These are phyloP conservation scores for Ammodytes dubius DNA, from an alignment of 2,113 vertebrate genomes.

Conservation along the genomic window DNA sequence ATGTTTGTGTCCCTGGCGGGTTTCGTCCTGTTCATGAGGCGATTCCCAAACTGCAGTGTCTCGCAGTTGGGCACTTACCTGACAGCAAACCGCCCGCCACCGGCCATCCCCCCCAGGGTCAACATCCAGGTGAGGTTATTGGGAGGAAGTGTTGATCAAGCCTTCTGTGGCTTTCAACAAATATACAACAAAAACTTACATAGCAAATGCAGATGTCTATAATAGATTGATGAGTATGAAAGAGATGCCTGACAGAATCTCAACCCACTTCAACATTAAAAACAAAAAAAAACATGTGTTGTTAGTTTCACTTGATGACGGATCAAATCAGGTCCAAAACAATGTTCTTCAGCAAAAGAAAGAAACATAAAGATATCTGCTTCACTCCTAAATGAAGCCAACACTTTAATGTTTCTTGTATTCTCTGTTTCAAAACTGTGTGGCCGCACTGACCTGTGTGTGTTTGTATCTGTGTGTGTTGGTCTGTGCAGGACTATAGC, in stretches of 20 bases:
- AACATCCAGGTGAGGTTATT: slow-evolving; percentile 75
- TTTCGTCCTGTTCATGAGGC: slow-evolving; percentile 79
- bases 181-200: not conserved
- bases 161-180: not conserved
- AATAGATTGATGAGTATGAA: no score
- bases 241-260: not conserved
- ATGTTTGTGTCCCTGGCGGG: slow-evolving; percentile 78
- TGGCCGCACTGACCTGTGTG: not conserved
- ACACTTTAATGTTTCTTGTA: no score
- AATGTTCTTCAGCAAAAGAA: not conserved
- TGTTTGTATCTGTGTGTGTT: slow-evolving; percentile 22
- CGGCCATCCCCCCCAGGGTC: slow-evolving; percentile 58
- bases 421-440: not conserved
- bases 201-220: not conserved
- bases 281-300: not conserved
- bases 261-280: not conserved
- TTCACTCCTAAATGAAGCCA: no score
- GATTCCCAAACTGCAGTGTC: slow-evolving; percentile 73
- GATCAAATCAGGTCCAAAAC: not conserved
- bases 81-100: slow-evolving; percentile 52
- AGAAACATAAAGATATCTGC: not conserved
- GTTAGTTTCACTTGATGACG: not conserved
- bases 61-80: slow-evolving; percentile 64
- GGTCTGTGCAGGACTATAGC: slow-evolving; percentile 71
- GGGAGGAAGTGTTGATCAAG: not conserved